Base-by-base conservation (phyloP, 2,888 invertebrate species). In the Creontiades dilutus region DNA sequence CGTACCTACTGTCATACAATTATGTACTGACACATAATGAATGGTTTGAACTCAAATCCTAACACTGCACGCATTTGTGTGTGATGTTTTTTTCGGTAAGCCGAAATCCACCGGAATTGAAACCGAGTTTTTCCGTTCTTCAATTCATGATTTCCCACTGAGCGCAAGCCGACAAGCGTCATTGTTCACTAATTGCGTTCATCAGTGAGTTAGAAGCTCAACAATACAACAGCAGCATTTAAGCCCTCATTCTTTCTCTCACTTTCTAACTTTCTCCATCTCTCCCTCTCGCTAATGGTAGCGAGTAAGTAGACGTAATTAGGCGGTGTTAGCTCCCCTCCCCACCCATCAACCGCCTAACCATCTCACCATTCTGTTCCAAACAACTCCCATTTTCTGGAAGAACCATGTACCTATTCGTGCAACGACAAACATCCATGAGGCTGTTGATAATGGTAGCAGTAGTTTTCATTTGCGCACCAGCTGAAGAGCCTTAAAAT, bases 171-270 rank as follows among this genome's bases (percentile, higher is more conserved):
- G n/a, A n/a, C 3, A 61, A 16, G 9, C 61, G 61, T 16, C 61
- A 61, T 61, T 61, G 16, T 61, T 61, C 61, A 19, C 61, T 61
- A 61, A 61, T 61, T 61, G 61, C 61, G 16, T 19, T 61, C 61
- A 61, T 61, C 61, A 61, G 61, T 61, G 61, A 61, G 61, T 61
- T 61, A 61, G 61, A 19, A 61, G 61, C 61, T 61, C 16, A 9
- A 61, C 61, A 61, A 61, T 61, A 61, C 61, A 5, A n/a, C 61
- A n/a, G 61, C 61, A 19, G 61, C 61, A 61, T 61, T 61, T 61
- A 52, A 61, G 61, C 61, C 9, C n/a, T 61, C 61, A 61, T 61
- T 61, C 61, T 61, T 19, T 61, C 61, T 61, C 61, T 19, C 61
- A 16, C 16, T 52, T 16, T 2, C 16, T 11, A 12, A 12, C 52